These are phyloP conservation scores for Trachelus iudaicus DNA, from an alignment of 2,888 invertebrate species.

Conservation along the genomic window DNA sequence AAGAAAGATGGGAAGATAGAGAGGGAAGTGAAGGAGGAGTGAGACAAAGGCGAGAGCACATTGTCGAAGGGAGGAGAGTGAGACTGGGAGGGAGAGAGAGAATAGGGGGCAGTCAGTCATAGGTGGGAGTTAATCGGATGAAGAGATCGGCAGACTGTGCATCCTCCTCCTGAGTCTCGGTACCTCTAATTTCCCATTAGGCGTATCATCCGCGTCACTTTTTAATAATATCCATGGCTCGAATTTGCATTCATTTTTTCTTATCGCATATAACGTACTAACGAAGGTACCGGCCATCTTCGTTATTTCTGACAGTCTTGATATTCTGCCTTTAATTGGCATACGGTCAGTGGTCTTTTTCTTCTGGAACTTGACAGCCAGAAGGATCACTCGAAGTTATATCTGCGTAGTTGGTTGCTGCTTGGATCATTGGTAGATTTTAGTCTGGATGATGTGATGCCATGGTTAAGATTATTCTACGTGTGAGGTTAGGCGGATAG, in stretches of 20 bases:
- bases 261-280: not conserved
- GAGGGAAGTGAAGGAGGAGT: not conserved
- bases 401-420: not conserved
- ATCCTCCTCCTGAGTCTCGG: constrained; percentile 44
- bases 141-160: constrained; percentile 57
- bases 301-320: not conserved
- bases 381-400: not conserved
- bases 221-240: not conserved
- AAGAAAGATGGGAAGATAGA: not conserved
- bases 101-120: constrained; percentile 17
- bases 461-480: not conserved
- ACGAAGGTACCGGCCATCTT: not conserved
- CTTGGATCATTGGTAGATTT: not conserved
- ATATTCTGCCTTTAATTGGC: not conserved
- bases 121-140: constrained; percentile 56
- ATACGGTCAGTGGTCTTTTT: not conserved
- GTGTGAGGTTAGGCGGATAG: not conserved
- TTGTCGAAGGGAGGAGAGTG: constrained; percentile 9
- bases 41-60: not conserved
- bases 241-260: not conserved
- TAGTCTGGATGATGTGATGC: not conserved
- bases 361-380: not conserved
- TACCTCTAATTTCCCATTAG: not conserved
- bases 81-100: not conserved
- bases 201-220: not conserved